A percentile compares a stretch with the other conserved stretches of the same genome.
phyloP scores from a whole-genome alignment of 2,888 invertebrate genomes.

The Lasioglossum pauxillum region DNA sequence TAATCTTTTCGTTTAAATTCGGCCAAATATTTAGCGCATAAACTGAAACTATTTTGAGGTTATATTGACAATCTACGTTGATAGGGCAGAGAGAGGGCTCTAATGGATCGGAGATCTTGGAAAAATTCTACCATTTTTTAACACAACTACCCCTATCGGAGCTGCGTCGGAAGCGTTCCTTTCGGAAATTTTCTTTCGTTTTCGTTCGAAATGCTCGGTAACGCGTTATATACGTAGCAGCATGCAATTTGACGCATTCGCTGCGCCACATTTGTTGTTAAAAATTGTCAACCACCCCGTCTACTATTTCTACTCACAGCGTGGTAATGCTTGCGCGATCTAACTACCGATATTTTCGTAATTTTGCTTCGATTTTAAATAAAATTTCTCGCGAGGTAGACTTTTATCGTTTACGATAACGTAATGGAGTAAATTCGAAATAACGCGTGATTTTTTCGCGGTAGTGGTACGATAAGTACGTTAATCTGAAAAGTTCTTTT shows the following conservation, averaged over 20 bases:
- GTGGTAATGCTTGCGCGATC: conserved; percentile 30
- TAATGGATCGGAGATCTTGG: conserved; percentile 45
- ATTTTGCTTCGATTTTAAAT: not conserved
- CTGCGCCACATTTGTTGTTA: conserved; percentile 59
- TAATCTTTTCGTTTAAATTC: conserved; percentile 15
- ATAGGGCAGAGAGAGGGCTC: conserved; percentile 45
- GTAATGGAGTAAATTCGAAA: not conserved
- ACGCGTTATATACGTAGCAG: conserved; percentile 30
- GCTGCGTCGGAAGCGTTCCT: not conserved
- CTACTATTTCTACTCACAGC: conserved; percentile 34
- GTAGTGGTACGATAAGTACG: not conserved
- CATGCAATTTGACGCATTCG: conserved; percentile 45
- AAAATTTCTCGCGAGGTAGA: not conserved
- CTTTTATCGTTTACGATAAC: not conserved
- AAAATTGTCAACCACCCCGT: conserved; percentile 47
- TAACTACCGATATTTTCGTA: conserved; percentile 15
- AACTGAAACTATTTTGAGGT: conserved; percentile 61
- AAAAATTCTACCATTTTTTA: conserved; percentile 32
- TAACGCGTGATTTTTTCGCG: not conserved
- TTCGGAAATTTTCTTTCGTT: not conserved
- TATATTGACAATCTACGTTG: conserved; percentile 71
- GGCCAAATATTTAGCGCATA: conserved; percentile 21
- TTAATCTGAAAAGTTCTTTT: not conserved
- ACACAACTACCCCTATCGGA: not conserved
- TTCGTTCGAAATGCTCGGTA: not conserved